These are phyloP conservation scores for Iguana delicatissima DNA, from an alignment of 2,797 vertebrate genomes.

Conservation along the genomic window DNA sequence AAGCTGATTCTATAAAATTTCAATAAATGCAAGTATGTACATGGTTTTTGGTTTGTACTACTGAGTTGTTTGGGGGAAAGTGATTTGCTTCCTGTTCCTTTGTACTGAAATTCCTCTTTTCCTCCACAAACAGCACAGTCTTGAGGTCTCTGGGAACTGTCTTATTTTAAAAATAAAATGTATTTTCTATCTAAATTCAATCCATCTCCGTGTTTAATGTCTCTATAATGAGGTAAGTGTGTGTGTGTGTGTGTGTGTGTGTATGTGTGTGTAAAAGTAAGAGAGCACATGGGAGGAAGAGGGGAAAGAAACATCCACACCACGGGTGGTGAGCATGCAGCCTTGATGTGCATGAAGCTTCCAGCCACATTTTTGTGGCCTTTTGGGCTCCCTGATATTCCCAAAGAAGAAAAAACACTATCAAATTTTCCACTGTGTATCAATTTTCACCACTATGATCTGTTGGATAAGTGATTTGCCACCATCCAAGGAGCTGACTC, in stretches of 20 bases:
- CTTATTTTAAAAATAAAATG: constrained; percentile 62
- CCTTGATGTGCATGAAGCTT: no score
- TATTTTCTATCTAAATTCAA: constrained; percentile 12
- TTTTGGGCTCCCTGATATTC: no score
- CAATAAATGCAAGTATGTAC: constrained; percentile 63
- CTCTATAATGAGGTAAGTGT: not conserved
- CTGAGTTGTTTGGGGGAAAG: constrained; percentile 57
- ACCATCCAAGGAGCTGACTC: no score
- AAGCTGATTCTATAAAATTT: constrained; percentile 65
- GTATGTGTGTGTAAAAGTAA: no score
- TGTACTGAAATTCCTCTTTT: constrained; percentile 54
- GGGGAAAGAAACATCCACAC: no score
- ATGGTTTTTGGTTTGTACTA: constrained; percentile 61
- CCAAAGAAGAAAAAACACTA: no score
- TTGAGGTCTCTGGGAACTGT: constrained; percentile 48
- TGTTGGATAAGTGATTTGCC: no score
- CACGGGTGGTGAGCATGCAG: no score
- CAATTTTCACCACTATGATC: no score
- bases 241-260: not conserved
- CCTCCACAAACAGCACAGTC: constrained; percentile 59
- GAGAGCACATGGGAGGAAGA: no score
- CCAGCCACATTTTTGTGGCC: no score
- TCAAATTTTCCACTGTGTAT: no score
- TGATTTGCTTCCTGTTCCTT: constrained; percentile 54
- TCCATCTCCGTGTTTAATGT: constrained; percentile 33